Evolutionary conservation across 2,888 invertebrate species (phyloP), one percentile per base, ranked within the genome.

Genomic region (Chrysina gloriosa): DNA sequence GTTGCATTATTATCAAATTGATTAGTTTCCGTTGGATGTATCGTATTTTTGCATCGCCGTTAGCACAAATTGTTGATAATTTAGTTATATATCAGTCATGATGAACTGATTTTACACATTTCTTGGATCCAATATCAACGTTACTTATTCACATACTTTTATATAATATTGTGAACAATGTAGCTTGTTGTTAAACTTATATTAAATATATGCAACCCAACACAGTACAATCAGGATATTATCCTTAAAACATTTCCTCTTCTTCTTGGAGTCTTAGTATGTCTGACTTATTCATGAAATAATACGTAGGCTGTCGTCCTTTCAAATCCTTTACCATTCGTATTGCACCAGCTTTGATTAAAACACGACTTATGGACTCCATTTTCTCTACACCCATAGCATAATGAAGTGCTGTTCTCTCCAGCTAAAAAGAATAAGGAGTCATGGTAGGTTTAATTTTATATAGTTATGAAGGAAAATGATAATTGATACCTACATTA

Each of bases 201-300:
- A n/a, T n/a, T n/a, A n/a, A n/a, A n/a, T n/a, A n/a, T n/a, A n/a
- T n/a, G n/a, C n/a, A n/a, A n/a, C n/a, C n/a, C n/a, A n/a, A n/a
- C n/a, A n/a, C n/a, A n/a, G n/a, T n/a, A n/a, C 11, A 36, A 36
- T 36, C 11, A 4, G 11, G 9, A 4, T 36, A 14, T 11, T 9
- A 36, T 36, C 6, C 11, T 74, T 79, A 88, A 78, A 88, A 87
- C 21, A 86, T 85, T 74, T 92, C 90, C 78, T 95, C 95, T 80
- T 96, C 95, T 77, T 94, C 93, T 80, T 94, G 93, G 45, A 96
- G 87, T 70, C 91, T 87, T 70, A 92, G 84, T 77, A 96, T 94
- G 73, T 96, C 96, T 0, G 94, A 92, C 82, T 94, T 94, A 82
- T 96, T 95, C 89, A 96, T 93, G 80, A 94, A 96, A 83, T 96